Percentiles rank a stretch among this genome's conserved stretches.
Conservation (phyloP, 2,113 vertebrate genomes). For the Alligator mississippiensis region DNA sequence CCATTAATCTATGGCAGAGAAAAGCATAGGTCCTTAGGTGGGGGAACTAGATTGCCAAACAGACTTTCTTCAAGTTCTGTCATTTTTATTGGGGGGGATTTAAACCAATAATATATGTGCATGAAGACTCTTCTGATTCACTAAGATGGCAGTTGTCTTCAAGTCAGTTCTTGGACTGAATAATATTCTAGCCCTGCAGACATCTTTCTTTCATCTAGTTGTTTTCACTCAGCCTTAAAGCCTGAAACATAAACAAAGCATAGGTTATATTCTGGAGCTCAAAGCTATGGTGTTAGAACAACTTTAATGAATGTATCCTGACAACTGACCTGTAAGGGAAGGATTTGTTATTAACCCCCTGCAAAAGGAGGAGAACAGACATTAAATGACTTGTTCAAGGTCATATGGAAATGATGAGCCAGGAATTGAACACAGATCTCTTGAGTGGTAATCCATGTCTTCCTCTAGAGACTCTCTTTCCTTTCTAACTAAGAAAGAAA, state of each 20-base stretch:
- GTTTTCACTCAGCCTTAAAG: background rate
- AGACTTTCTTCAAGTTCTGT: background rate
- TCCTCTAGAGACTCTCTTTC: background rate
- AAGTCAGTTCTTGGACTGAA: background rate
- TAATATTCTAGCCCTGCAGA: background rate
- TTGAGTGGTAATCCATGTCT: background rate
- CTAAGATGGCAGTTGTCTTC: background rate
- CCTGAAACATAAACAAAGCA: background rate
- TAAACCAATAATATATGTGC: background rate
- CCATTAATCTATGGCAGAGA: background rate
- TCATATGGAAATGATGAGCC: background rate
- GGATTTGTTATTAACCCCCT: background rate
- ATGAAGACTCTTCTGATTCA: background rate
- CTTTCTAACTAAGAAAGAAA: background rate
- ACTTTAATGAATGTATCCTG: conserved; percentile 37
- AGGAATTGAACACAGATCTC: background rate
- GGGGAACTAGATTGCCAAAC: background rate
- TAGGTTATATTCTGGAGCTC: conserved; percentile 33
- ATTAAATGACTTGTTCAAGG: background rate
- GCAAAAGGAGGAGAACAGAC: conserved; percentile 13
- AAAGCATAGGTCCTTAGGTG: background rate
- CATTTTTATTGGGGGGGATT: background rate
- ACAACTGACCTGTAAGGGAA: background rate
- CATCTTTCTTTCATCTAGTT: background rate
- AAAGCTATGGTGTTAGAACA: conserved; percentile 12